These are phyloP conservation scores for Pao palembangensis DNA, from an alignment of 2,113 vertebrate species.

Conservation along the genomic window DNA sequence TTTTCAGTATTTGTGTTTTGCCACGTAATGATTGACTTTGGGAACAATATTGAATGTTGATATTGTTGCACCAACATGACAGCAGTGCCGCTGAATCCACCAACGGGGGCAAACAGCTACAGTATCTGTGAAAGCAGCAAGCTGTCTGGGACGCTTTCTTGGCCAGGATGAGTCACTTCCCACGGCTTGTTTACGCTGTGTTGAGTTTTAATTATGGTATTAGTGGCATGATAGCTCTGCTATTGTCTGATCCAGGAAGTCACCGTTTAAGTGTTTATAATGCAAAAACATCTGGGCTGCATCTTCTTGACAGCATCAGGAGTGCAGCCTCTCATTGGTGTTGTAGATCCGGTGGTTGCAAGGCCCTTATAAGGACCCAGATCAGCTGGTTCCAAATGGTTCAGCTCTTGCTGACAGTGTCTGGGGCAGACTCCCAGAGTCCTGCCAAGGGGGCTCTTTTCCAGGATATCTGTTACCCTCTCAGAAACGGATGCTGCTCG, in stretches of 20 bases:
- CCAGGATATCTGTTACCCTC: slow-evolving; percentile 54
- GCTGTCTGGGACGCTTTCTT: neutral
- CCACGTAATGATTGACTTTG: too few species aligned
- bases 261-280: slow-evolving; percentile 5
- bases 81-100: too few species aligned
- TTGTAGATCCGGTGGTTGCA: too few species aligned
- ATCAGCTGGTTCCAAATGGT: too few species aligned
- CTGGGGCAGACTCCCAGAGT: slow-evolving; percentile 32
- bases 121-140: neutral
- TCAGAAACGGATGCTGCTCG: slow-evolving; percentile 44
- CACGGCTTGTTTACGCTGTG: neutral
- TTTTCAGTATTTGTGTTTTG: too few species aligned
- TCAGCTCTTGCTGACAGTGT: too few species aligned
- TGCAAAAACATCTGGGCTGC: too few species aligned
- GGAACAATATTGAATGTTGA: too few species aligned
- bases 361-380: too few species aligned
- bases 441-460: slow-evolving; percentile 41
- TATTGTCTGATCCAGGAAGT: neutral
- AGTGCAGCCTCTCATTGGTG: neutral
- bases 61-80: too few species aligned
- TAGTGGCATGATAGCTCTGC: neutral
- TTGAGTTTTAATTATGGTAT: too few species aligned
- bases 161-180: neutral
- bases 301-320: neutral
- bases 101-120: neutral